These are phyloP conservation scores for Otis tarda DNA, from an alignment of 2,113 vertebrate species.

Conservation along the genomic window DNA sequence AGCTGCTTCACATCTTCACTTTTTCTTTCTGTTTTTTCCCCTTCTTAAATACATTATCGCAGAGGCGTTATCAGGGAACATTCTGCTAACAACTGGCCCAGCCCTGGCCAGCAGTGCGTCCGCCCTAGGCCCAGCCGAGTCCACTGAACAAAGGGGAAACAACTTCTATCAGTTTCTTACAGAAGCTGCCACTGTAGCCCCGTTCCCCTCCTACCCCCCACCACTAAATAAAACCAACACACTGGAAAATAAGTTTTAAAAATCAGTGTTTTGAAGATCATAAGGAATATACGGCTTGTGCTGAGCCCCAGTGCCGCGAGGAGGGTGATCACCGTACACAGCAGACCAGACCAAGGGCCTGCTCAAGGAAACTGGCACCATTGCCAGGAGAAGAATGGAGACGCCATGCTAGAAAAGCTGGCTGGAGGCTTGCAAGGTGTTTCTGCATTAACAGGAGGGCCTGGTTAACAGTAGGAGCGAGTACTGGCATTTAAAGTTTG, in stretches of 20 bases:
- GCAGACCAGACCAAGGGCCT: background rate
- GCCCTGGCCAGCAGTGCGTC: too few relatives aligned
- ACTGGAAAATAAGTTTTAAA: background rate
- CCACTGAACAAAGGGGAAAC: too few relatives aligned
- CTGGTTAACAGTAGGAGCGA: background rate
- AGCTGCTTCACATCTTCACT: too few relatives aligned
- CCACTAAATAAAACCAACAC: too few relatives aligned
- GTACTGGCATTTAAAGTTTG: background rate
- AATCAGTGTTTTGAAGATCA: accelerated
- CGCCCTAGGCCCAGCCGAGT: too few relatives aligned
- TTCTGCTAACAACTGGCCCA: too few relatives aligned
- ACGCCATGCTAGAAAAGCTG: background rate
- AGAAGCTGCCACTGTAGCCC: too few relatives aligned
- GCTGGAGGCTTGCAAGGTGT: background rate
- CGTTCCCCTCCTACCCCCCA: too few relatives aligned
- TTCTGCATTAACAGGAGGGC: background rate
- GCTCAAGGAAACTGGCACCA: accelerated
- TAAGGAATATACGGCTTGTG: background rate
- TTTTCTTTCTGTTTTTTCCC: too few relatives aligned
- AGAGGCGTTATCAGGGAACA: too few relatives aligned
- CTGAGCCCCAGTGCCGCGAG: background rate
- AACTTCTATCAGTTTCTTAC: too few relatives aligned
- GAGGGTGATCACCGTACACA: accelerated
- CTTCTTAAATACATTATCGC: too few relatives aligned
- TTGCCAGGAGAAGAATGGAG: background rate